A percentile compares a stretch with the other conserved stretches of the same genome.
Evolutionary conservation across 2,113 vertebrate genomes (phyloP).

Genomic region (Ciconia maguari): DNA sequence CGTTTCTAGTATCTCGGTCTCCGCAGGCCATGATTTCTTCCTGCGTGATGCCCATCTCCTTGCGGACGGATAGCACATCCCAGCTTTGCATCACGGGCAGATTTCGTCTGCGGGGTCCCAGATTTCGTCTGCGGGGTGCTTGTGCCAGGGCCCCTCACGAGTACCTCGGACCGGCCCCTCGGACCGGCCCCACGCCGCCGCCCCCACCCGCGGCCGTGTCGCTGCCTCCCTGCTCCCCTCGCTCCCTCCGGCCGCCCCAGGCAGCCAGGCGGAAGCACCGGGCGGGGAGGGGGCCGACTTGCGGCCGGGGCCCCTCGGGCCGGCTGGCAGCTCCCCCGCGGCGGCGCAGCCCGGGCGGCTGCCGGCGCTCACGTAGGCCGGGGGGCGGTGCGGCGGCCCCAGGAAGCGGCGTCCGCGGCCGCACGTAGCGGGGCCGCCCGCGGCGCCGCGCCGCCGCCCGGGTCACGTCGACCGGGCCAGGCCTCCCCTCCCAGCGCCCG

Average conservation of each 20-base stretch:
- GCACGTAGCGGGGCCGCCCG: not conserved
- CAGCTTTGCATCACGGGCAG: fast-evolving
- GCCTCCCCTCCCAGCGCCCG: not conserved
- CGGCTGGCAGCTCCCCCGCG: not conserved
- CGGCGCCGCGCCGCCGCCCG: not conserved
- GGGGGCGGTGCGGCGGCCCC: not conserved
- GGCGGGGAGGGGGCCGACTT: too few species aligned
- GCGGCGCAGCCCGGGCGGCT: not conserved
- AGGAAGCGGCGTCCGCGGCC: not conserved
- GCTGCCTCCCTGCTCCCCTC: not conserved
- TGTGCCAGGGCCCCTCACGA: not conserved
- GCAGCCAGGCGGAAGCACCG: not conserved
- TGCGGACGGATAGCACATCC: fast-evolving
- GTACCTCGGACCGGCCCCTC: too few species aligned
- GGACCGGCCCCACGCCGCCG: not conserved
- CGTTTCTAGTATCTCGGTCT: fast-evolving
- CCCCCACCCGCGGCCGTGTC: not conserved
- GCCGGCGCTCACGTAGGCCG: slow-evolving; percentile 15
- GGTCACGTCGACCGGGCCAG: not conserved
- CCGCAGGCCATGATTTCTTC: not conserved
- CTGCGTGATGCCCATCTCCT: fast-evolving
- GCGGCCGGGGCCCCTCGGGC: not conserved
- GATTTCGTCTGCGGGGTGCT: not conserved
- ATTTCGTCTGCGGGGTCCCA: fast-evolving
- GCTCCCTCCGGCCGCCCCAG: not conserved